Percentiles rank a stretch among this genome's conserved stretches.
These are phyloP conservation scores for Ramphastos sulfuratus DNA, from an alignment of 2,113 vertebrate species.

Conservation along the genomic window DNA sequence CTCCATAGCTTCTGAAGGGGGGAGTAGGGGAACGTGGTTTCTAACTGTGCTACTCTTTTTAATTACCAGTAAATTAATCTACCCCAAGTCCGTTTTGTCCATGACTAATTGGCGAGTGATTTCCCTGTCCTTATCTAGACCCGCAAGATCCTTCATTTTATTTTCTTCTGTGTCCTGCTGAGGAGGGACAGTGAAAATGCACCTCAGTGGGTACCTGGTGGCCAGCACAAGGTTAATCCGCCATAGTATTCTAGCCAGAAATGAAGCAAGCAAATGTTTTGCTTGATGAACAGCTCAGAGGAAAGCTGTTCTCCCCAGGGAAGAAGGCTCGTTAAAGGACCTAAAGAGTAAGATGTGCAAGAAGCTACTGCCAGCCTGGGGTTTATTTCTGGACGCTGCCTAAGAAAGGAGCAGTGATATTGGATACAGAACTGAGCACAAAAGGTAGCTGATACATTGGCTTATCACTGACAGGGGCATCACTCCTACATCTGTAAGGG, in stretches of 20 bases:
- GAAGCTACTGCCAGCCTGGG: not conserved
- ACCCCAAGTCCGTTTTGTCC: not conserved
- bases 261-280: not conserved
- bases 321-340: not conserved
- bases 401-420: not conserved
- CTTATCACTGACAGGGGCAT: not conserved
- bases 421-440: not conserved
- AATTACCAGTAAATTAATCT: not conserved
- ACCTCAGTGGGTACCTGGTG: not conserved
- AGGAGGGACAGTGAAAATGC: too few species aligned
- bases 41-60: not conserved
- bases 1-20: not conserved
- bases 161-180: not conserved
- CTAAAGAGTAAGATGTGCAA: not conserved
- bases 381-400: not conserved
- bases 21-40: accelerated
- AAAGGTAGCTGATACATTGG: not conserved
- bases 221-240: not conserved
- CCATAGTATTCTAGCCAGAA: not conserved
- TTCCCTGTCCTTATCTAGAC: not conserved
- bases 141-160: not conserved
- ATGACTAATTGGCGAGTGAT: not conserved
- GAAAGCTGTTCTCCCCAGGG: not conserved
- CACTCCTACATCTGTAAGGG: not conserved
- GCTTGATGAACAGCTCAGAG: not conserved